Base-by-base conservation (phyloP, 1,140 invertebrate species). In the Pseudomyrmex pallidus region DNA sequence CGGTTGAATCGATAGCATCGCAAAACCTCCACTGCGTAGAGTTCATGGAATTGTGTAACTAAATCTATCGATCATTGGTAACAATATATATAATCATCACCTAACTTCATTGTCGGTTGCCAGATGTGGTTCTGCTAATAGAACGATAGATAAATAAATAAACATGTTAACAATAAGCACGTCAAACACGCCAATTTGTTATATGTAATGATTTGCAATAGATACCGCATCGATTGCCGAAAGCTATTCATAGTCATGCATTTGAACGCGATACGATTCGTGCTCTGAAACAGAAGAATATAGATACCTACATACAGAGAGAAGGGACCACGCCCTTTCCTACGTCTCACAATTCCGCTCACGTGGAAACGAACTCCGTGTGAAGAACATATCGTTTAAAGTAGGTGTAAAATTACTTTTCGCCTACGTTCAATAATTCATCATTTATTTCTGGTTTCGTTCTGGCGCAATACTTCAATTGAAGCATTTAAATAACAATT, bases 301-400 rank as follows among this genome's bases (percentile, higher is more conserved):
- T 35, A 35, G 35, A 35, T 35, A 35, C 35, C 5, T 35, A 35
- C 5, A 7, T 35, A 35, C 5, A 35, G 35, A 35, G 35, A 48
- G 54, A 61, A 57, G 22, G 66, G 54, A 80, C 76, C 76, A 80
- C 76, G 76, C 76, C 76, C 76, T 80, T 80, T 80, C 3, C n/a
- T 10, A 22, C 22, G n/a, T 59, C 35, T 35, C 15, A 48, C 46
- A 22, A 80, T 80, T 61, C 67, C 15, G 17, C n/a, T 80, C 54
- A 80, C 66, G 35, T 13, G 10, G 20, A 48, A 15, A 35, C 2
- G 56, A 59, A 8, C 3, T 3, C 54, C 25, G 25, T 25, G 20
- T 54, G 48, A 70, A 57, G 20, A 68, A 20, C 17, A 25, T 25
- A 25, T 12, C 20, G 2, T 25, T 35, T 2, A 46, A 72, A 68